Evolutionary conservation across 2,888 invertebrate species (phyloP), one percentile per base, ranked within the genome.

Genomic region (Heteromyza rotundicornis): DNA sequence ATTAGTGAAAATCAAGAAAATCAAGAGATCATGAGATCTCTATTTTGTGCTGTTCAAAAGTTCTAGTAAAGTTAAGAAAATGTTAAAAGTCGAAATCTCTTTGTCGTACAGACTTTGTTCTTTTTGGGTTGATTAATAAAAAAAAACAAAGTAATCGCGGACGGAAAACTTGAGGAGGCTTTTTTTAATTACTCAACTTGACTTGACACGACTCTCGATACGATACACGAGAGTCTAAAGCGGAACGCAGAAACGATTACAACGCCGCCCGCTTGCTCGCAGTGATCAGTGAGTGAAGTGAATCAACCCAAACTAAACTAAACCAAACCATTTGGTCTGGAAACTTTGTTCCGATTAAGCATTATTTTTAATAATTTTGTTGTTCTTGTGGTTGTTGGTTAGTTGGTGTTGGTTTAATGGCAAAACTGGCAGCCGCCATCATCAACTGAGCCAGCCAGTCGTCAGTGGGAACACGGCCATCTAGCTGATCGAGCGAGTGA

Each of bases 271-370:
- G 47, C 14, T 5, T 19, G 19, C n/a, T 12, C 40, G 16, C 3
- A 10, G 5, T 47, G 47, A n/a, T 47, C 47, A 3, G 20, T 47
- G 47, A 14, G n/a, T 27, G 27, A 27, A 27, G n/a, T n/a, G n/a
- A 32, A 8, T 32, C 32, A 5, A 8, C 32, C 12, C 32, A 12
- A 32, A 8, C 32, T 27, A 5, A 27, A 27, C 20, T 20, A 47
- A 47, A 5, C 47, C 17, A 47, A 47, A 47, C 5, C 47, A 20
- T 47, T 47, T 47, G 47, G 52, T 47, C 61, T 52, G 61, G 57
- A 47, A 61, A 52, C 40, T 57, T 58, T 62, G 62, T 58, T 62
- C 62, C 58, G 62, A 49, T 62, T 57, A 58, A 58, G 35, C 32
- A 54, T 56, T 56, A 47, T 20, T 19, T 47, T 20, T 47, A 17